Percentiles rank a stretch among this genome's conserved stretches.
Evolutionary conservation across 2,113 vertebrate genomes (phyloP).

Genomic region (Pionites leucogaster): DNA sequence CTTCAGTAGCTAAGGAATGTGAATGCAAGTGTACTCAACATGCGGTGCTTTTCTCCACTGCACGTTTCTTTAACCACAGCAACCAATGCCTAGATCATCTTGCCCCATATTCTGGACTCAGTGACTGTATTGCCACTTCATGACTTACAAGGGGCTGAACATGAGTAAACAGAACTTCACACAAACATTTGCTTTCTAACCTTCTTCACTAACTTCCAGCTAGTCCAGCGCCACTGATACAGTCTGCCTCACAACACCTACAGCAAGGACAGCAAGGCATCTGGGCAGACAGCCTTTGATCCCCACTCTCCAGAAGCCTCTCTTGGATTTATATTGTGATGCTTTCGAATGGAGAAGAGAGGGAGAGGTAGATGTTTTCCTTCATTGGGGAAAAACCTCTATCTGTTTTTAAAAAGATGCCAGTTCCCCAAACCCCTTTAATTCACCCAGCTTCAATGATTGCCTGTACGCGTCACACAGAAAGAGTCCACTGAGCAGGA

Average conservation of each 20-base stretch:
- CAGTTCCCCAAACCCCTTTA: not conserved
- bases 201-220: not conserved
- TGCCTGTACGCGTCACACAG: not conserved
- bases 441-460: not conserved
- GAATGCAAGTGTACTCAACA: not conserved
- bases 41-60: not conserved
- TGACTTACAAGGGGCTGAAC: not conserved
- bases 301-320: not conserved
- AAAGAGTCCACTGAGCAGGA: not conserved
- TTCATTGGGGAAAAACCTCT: not conserved
- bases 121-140: not conserved
- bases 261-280: not conserved
- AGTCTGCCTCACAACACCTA: rapidly evolving
- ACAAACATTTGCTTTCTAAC: not conserved
- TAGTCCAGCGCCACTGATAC: not conserved
- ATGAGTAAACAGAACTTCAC: not conserved
- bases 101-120: rapidly evolving
- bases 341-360: not conserved
- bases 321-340: not conserved
- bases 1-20: not conserved
- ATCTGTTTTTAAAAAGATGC: not conserved
- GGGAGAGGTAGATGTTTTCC: not conserved
- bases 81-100: not conserved
- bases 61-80: not conserved
- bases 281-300: not conserved